These are phyloP conservation scores for Dicycla oo DNA, from an alignment of 2,888 invertebrate genomes.

Conservation along the genomic window DNA sequence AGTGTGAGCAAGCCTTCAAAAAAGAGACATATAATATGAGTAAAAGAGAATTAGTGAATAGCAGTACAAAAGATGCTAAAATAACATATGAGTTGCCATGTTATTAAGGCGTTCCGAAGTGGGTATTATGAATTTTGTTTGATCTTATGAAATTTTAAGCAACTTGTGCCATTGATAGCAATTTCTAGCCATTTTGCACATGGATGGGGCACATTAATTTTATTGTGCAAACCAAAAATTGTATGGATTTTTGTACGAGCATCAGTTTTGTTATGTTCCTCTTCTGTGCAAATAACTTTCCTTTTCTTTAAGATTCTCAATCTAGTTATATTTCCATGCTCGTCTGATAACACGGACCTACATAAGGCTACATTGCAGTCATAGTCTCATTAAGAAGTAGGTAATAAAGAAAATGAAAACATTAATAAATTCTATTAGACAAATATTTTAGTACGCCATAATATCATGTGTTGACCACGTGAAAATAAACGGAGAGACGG, in stretches of 20 bases:
- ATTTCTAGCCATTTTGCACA: not conserved
- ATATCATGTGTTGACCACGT: conserved; percentile 28
- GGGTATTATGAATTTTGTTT: too few species aligned
- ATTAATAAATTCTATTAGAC: conserved; percentile 20
- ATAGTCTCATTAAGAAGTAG: not conserved
- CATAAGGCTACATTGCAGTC: not conserved
- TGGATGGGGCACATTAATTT: too few species aligned
- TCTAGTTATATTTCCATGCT: too few species aligned
- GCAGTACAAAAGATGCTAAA: not conserved
- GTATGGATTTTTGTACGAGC: not conserved
- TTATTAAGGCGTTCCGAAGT: not conserved
- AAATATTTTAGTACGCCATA: conserved; percentile 20
- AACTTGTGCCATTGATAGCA: not conserved
- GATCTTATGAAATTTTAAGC: not conserved
- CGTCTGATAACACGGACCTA: not conserved
- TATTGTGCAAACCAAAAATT: not conserved
- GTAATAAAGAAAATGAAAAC: conserved; percentile 9
- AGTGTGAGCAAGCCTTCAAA: not conserved
- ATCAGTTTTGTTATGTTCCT: not conserved
- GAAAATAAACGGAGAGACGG: conserved; percentile 35
- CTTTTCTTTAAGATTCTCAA: not conserved
- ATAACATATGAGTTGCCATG: not conserved
- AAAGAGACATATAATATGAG: not conserved
- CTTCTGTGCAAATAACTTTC: not conserved
- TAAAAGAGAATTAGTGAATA: not conserved